Evolutionary conservation across 2,113 vertebrate species (phyloP).

Genomic region (Aepyceros melampus): DNA sequence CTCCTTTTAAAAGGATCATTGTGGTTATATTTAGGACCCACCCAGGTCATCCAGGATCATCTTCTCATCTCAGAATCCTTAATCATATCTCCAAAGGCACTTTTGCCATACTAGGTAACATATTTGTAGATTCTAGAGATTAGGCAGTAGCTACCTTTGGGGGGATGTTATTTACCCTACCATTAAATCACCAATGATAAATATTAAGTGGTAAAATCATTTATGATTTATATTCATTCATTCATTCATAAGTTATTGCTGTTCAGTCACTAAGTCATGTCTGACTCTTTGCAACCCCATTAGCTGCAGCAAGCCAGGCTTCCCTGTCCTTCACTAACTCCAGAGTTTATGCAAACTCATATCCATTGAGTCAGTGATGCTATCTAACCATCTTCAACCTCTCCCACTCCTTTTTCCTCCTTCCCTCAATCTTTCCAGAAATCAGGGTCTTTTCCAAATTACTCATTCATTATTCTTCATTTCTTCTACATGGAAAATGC

Average conservation of each 20-base stretch:
- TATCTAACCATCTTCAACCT: neutral
- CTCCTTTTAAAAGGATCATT: neutral
- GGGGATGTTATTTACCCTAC: neutral
- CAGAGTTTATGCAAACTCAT: neutral
- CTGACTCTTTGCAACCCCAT: neutral
- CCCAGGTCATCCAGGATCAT: neutral
- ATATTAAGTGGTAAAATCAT: neutral
- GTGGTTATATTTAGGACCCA: neutral
- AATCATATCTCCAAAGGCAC: neutral
- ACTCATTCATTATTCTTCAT: neutral
- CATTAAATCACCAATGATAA: neutral
- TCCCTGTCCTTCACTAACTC: neutral
- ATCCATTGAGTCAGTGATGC: neutral
- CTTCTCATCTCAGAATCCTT: neutral
- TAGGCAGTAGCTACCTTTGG: neutral
- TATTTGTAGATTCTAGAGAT: neutral
- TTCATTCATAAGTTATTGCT: neutral
- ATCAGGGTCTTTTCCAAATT: neutral
- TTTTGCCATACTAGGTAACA: neutral
- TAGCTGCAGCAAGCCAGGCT: neutral
- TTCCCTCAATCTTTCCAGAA: neutral
- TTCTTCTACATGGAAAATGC: neutral
- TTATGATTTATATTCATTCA: neutral
- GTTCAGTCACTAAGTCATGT: neutral
- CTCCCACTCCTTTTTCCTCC: neutral